Evolutionary conservation across 1,140 invertebrate species (phyloP).

Genomic region (Riptortus pedestris): DNA sequence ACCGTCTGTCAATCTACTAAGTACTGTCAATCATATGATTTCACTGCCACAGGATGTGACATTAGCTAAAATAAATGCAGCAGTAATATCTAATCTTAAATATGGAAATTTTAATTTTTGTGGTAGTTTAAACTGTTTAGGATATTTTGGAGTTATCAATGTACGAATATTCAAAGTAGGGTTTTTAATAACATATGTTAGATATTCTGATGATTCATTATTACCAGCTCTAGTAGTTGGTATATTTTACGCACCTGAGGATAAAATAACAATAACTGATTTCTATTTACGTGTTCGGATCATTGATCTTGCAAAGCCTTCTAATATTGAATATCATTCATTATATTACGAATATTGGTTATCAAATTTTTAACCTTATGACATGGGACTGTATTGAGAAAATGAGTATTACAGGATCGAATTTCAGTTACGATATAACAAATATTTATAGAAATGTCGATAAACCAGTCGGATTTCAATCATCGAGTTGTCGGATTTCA

Average conservation of each 20-base stretch:
- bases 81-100: background rate
- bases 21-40: background rate
- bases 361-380: background rate
- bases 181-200: background rate
- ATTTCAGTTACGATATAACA: background rate
- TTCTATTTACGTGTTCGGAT: background rate
- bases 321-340: background rate
- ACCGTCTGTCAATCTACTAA: background rate
- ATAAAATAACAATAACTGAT: background rate
- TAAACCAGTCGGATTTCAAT: background rate
- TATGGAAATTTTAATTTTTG: background rate
- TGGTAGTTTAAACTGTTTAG: background rate
- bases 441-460: background rate
- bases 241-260: background rate
- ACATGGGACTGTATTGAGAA: background rate
- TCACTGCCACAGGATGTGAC: background rate
- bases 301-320: background rate
- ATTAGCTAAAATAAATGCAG: background rate
- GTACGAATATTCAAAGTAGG: background rate
- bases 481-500: background rate
- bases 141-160: background rate
- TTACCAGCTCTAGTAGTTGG: background rate
- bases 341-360: background rate
- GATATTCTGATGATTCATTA: background rate
- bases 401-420: background rate